These are phyloP conservation scores for Bombus picipes DNA, from an alignment of 1,140 invertebrate genomes.

Conservation along the genomic window DNA sequence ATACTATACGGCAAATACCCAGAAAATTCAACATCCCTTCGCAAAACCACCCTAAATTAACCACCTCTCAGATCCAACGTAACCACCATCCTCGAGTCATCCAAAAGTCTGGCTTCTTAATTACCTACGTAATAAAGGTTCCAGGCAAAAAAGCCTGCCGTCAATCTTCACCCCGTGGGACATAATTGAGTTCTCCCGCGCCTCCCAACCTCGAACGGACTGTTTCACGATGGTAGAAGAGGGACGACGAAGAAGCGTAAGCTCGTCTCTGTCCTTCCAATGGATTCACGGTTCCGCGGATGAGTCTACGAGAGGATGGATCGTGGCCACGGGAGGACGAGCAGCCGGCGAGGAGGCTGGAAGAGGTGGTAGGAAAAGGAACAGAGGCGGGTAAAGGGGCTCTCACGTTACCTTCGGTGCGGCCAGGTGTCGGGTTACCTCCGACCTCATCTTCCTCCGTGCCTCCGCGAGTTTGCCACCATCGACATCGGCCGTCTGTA, in stretches of 20 bases:
- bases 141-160: conserved; percentile 14
- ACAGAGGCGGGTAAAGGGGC: conserved; percentile 68
- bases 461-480: conserved; percentile 79
- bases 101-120: not conserved
- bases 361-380: conserved; percentile 67
- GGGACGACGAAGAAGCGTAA: conserved; percentile 25
- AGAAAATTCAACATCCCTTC: no score
- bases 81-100: no score
- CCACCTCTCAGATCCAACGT: no score
- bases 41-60: no score
- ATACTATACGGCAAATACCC: no score
- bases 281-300: conserved; percentile 61
- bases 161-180: conserved; percentile 55
- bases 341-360: conserved; percentile 62
- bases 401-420: conserved; percentile 78
- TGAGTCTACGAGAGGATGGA: conserved; percentile 61
- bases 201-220: conserved; percentile 13
- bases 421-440: conserved; percentile 76
- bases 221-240: not conserved
- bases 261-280: conserved; percentile 40
- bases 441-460: conserved; percentile 77
- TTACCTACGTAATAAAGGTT: not conserved
- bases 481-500: conserved; percentile 72
- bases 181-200: conserved; percentile 68
- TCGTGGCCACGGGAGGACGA: conserved; percentile 60